Evolutionary conservation across 2,888 invertebrate genomes (phyloP).

Genomic region (Zygaena filipendulae): DNA sequence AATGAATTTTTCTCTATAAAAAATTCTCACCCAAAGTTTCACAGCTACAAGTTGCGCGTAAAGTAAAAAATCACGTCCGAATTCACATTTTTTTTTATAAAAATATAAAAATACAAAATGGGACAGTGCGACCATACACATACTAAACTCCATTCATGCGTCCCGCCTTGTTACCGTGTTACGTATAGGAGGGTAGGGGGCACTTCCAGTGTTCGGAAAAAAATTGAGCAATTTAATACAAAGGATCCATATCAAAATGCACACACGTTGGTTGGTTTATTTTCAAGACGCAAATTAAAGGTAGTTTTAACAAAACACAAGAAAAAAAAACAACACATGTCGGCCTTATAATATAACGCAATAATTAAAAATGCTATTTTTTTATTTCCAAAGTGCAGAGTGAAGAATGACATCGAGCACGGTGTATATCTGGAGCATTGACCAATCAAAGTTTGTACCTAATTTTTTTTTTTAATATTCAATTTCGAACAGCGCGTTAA

Average conservation of each 20-base stretch:
- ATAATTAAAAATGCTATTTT: too few relatives aligned
- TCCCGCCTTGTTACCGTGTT: constrained; percentile 39
- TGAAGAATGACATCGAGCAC: too few relatives aligned
- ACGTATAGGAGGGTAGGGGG: constrained; percentile 48
- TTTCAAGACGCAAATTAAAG: too few relatives aligned
- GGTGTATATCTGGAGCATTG: too few relatives aligned
- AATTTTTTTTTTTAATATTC: too few relatives aligned
- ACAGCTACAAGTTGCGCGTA: constrained; percentile 49
- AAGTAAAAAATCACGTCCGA: constrained; percentile 59
- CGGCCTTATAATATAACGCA: too few relatives aligned
- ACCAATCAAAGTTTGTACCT: too few relatives aligned
- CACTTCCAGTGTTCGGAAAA: constrained; percentile 24
- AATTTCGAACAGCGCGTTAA: too few relatives aligned
- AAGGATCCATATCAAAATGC: constrained; percentile 37
- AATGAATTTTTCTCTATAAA: constrained; percentile 18
- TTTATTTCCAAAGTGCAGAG: too few relatives aligned
- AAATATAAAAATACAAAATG: constrained; percentile 69
- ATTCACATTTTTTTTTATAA: constrained; percentile 64
- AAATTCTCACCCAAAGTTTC: constrained; percentile 27
- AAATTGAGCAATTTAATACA: constrained; percentile 35
- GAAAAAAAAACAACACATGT: too few relatives aligned
- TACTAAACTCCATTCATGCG: constrained; percentile 35
- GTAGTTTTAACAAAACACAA: too few relatives aligned
- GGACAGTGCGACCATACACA: constrained; percentile 59
- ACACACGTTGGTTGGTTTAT: constrained; percentile 28